Conservation (phyloP, 1,140 invertebrate species). For the Hycleus phaleratus region DNA sequence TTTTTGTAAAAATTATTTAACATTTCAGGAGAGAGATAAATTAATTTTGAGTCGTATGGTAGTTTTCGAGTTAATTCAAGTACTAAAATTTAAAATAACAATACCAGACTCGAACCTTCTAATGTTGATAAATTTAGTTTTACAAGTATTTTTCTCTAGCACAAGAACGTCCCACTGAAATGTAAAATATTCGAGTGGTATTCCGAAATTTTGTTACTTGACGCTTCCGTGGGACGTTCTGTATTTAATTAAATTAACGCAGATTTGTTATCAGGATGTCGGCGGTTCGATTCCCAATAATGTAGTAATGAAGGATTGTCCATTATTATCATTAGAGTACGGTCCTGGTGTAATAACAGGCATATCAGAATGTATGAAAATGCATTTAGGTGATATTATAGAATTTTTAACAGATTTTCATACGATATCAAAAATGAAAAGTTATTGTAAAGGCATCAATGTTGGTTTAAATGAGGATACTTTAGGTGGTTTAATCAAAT, state of each 20-base stretch:
- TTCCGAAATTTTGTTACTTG: too few relatives aligned
- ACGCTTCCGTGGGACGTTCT: too few relatives aligned
- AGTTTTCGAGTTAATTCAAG: slow-evolving; percentile 90
- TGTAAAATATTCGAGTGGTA: background rate
- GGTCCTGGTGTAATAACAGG: slow-evolving; percentile 65
- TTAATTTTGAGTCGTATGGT: slow-evolving; percentile 81
- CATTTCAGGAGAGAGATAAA: slow-evolving; percentile 81
- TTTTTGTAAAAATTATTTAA: slow-evolving; percentile 3
- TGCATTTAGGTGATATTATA: slow-evolving; percentile 86
- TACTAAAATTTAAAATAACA: slow-evolving; percentile 88
- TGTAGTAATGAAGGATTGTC: slow-evolving; percentile 36
- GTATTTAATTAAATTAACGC: background rate
- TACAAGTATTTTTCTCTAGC: slow-evolving; percentile 54
- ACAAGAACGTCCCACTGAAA: background rate
- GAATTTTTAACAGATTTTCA: slow-evolving; percentile 96
- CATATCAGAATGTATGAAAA: slow-evolving; percentile 86
- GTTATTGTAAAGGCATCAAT: slow-evolving; percentile 67
- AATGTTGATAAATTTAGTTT: slow-evolving; percentile 78
- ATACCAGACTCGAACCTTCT: slow-evolving; percentile 93
- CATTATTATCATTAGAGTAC: slow-evolving; percentile 40
- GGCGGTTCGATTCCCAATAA: slow-evolving; percentile 46
- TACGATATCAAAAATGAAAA: slow-evolving; percentile 94
- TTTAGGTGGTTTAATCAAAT: slow-evolving; percentile 88
- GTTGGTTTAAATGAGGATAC: slow-evolving; percentile 90
- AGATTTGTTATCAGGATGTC: slow-evolving; percentile 53